Evolutionary conservation across 64 coral and sea anemone genomes (phyloP), one percentile per base, ranked within the genome.

Genomic region (Montipora efflorescens): DNA sequence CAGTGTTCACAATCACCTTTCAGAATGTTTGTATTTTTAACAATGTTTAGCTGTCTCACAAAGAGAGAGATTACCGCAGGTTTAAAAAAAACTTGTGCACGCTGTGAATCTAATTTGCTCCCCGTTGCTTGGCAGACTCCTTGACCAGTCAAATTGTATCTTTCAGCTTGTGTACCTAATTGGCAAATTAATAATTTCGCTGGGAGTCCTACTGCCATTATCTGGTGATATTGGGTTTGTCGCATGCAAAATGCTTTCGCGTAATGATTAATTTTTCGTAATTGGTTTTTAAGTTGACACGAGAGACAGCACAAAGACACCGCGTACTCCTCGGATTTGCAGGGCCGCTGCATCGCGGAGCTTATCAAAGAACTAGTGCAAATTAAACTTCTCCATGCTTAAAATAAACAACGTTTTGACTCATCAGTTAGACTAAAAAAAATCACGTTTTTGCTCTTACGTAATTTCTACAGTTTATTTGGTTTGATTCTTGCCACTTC

Each of bases 41-140:
- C 57, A 82, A 4, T 61, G 12, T 47, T 84, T 22, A 50, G 47
- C 16, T 13, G 47, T 19, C 66, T 66, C 67, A 7, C 16, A 18
- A 59, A 23, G 82, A 67, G 12, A 7, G 3, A 46, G 70, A 51
- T 86, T 49, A 50, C 64, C 47, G 15, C 64, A 86, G 18, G 46
- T 47, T 48, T 86, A 44, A 5, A 50, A 71, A 19, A 16, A 43
- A 2, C 16, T 1, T 71, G 48, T 57, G 0, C 64, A 5, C 9
- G 47, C 82, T n/a, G 82, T n/a, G 82, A 61, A 86, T 86, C 67
- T 36, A 66, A 86, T 71, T 72, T 86, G 67, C 45, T 18, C 66
- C 10, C 36, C 9, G n/a, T n/a, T 7, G 82, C 62, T 3, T 19
- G 21, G 16, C 28, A 4, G 43, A 5, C 16, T 4, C 0, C 7